Base-by-base conservation (phyloP, 2,113 vertebrate species). In the Phycodurus eques region DNA sequence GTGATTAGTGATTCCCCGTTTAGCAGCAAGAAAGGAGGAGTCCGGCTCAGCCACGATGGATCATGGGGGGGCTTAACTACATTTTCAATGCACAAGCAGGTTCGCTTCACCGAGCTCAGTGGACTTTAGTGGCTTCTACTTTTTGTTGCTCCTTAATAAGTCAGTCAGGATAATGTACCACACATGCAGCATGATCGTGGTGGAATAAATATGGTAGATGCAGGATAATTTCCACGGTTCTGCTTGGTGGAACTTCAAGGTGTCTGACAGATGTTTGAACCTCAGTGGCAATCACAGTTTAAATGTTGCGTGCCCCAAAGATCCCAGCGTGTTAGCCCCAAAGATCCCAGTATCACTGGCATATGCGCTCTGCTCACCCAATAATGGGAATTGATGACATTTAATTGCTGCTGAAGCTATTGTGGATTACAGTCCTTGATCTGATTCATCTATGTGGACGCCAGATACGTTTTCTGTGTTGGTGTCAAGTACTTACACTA, bases 1-100 rank as follows among this genome's bases (percentile, higher is more conserved):
- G 70, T 75, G 78, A 83, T 85, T 83, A 86, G 74, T 63, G 72
- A 77, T 79, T 82, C 66, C 79, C 68, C 72, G 75, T 81, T 73
- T 68, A 78, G 61, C 72, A 75, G 73, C n/a, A 57, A 73, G 69
- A 72, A 65, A 73, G 56, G 70, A 73, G 76, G 59, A 72, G 72
- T 80, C 59, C 65, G 72, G 66, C 65, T 75, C 54, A 63, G 70
- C 53, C 85, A 59, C 74, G 0, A 51, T 79, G 73, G 84, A 83
- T 43, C 17, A 71, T 33, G 64, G 8, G 22, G 22, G 79, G 70
- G 76, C 27, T 90, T 87, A 79, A 77, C 76, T 71, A 70, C 71
- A 60, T 22, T 67, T 81, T 87, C 84, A 13, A 84, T 86, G 80
- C 75, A 70, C 2, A 17, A 13, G 43, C 44, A 79, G 65, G 39